phyloP scores from a whole-genome alignment of 2,113 vertebrate species.

The Gavialis gangeticus region DNA sequence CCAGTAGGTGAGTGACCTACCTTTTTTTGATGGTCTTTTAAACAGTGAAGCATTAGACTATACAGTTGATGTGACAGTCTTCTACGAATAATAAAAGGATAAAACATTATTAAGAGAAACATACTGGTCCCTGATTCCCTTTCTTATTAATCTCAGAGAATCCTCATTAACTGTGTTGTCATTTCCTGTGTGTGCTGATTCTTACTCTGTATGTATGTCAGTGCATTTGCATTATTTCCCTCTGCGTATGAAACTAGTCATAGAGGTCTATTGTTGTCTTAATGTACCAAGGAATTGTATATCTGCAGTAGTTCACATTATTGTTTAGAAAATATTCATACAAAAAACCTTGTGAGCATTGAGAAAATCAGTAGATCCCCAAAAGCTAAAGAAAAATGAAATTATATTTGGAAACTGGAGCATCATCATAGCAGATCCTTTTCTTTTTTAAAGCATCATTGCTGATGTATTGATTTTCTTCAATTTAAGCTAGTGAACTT shows the following conservation, averaged over 20 bases:
- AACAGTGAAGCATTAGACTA: conserved; percentile 38
- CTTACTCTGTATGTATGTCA: conserved; percentile 17
- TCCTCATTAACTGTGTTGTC: neutral
- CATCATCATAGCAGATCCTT: neutral
- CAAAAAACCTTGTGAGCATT: conserved; percentile 6
- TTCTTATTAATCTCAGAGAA: conserved; percentile 57
- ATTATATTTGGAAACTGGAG: neutral
- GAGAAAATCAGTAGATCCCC: conserved; percentile 10
- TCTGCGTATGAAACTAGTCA: conserved; percentile 16
- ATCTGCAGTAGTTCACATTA: conserved; percentile 33
- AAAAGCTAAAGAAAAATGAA: neutral
- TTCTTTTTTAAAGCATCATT: neutral
- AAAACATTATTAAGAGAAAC: conserved; percentile 35
- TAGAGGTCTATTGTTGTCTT: conserved; percentile 29
- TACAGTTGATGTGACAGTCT: conserved; percentile 30
- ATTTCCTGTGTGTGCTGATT: conserved; percentile 56
- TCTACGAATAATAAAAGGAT: conserved; percentile 57
- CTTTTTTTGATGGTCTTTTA: conserved; percentile 19
- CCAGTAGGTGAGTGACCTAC: neutral
- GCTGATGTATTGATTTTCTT: neutral
- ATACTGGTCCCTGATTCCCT: conserved; percentile 46
- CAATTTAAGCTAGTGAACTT: neutral
- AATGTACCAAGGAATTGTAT: conserved; percentile 48
- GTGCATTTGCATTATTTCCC: conserved; percentile 32
- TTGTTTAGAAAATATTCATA: conserved; percentile 43